Base-by-base conservation (phyloP, 2,113 vertebrate genomes). In the Oreochromis spilurus region DNA sequence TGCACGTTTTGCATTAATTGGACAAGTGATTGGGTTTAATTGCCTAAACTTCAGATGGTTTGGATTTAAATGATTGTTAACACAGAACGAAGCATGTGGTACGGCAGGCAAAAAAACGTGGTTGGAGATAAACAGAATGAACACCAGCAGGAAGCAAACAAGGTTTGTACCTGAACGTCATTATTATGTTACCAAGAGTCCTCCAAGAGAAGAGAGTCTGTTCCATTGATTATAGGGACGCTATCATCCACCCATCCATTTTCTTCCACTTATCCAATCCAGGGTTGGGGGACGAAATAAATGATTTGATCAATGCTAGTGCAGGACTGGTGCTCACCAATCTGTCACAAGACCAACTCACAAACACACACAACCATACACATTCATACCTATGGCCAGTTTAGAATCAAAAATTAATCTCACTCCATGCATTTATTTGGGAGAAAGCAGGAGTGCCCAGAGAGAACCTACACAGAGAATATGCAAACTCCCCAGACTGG, bases 81-180 rank as follows among this genome's bases (percentile, higher is more conserved):
- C 9, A 34, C 72, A 52, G 45, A 34, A 31, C 0, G 5, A 52
- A 77, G 72, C 45, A 50, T 77, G 72, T 52, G 16, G 11, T 67
- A 3, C 7, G 0, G 34, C 19, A 13, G 19, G 16, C 0, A 72
- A 31, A 50, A 77, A 11, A 75, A 19, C 4, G 1, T 77, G 16
- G 6, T 31, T 77, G 43, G 16, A 50, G 16, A 19, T 29, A 50
- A 77, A 31, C 26, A 50, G 43, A 50, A 17, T 77, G 48, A 77
- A 77, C 3, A 2, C 5, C 24, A 50, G 26, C 24, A 75, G 24
- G 1, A 75, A 75, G 43, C 24, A 29, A 75, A 7, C 0, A 26
- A 75, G 21, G 40, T 48, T 48, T 75, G 43, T 3, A 29, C 14
- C 70, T 19, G 70, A 26, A 7, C 3, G 2, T 50, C 43, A 31